Base-by-base conservation (phyloP, 1,140 invertebrate species). In the Macrotrachela quadricornifera region DNA sequence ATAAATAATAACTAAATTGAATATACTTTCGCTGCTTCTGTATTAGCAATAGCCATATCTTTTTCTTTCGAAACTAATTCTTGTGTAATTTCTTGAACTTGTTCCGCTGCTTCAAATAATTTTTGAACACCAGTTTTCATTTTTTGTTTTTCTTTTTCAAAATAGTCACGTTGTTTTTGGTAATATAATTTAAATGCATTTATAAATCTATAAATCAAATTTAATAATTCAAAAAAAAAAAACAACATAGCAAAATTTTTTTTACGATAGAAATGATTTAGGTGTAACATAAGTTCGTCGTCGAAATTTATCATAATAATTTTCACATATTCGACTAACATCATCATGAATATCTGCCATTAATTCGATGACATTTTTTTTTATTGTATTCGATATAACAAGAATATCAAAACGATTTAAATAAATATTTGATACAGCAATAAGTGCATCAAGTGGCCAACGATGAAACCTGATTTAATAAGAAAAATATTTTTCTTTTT, bases 41-140 rank as follows among this genome's bases (percentile, higher is more conserved):
- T 74, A 1, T 81, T 85, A 17, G 87, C 87, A 55, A 82, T 75
- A 2, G 79, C 82, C 48, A 94, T 71, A 64, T 92, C 85, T 66
- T 82, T 79, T 68, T 94, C 87, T 81, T 92, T 94, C 10, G 82
- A 79, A 30, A 83, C 85, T 41, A 94, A 75, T 62, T 92, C 85
- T 68, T 81, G 80, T 64, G 87, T 90, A 37, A 95, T 71, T 46
- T 84, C 75, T 63, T 84, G 80, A 10, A 95, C 87, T 6, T 85
- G 85, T 63, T 80, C 78, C 6, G 85, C 85, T 12, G 90, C 90
- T 73, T 95, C 88, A 56, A 86, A 81, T 40, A 95, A 72, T 72
- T 94, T 94, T 59, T 85, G 62, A 80, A 87, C 71, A 42, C 41
- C 41, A 4, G 21, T 30, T 30, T 30, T 30, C 21, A 30, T 30